Evolutionary conservation across 2,797 vertebrate genomes (phyloP).

Genomic region (Sus cebifrons): DNA sequence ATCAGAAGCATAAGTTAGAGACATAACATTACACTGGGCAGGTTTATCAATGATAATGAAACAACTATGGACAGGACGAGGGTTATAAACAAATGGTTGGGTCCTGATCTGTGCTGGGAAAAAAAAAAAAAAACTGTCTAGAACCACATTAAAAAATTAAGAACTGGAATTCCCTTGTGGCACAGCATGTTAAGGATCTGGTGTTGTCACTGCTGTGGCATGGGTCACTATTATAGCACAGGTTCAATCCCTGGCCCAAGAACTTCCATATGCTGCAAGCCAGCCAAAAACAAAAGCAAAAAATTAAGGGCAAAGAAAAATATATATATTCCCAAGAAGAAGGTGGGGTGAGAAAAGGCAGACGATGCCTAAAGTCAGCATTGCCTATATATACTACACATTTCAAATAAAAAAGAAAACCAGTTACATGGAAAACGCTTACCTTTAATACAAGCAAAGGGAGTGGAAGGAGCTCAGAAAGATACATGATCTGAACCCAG

Average conservation of each 20-base stretch:
- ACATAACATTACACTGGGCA: neutral
- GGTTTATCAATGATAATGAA: neutral
- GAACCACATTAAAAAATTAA: neutral
- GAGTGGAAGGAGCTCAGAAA: neutral
- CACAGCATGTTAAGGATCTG: too few relatives aligned
- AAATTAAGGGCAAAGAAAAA: conserved; percentile 6
- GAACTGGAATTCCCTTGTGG: neutral
- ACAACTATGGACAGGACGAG: neutral
- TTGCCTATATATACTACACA: neutral
- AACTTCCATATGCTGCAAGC: too few relatives aligned
- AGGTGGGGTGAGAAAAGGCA: conserved; percentile 8
- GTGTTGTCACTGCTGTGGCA: too few relatives aligned
- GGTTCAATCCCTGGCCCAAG: neutral
- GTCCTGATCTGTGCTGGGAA: neutral
- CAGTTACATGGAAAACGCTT: neutral
- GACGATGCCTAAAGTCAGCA: neutral
- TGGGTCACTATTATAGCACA: too few relatives aligned
- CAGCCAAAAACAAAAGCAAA: too few relatives aligned
- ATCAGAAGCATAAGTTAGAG: neutral
- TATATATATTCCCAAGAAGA: neutral
- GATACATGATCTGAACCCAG: neutral
- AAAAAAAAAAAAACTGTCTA: neutral
- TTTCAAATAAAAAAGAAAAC: neutral
- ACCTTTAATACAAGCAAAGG: neutral
- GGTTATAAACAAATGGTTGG: neutral